Evolutionary conservation across 2,797 vertebrate species (phyloP).

Genomic region (Myotis planiceps): DNA sequence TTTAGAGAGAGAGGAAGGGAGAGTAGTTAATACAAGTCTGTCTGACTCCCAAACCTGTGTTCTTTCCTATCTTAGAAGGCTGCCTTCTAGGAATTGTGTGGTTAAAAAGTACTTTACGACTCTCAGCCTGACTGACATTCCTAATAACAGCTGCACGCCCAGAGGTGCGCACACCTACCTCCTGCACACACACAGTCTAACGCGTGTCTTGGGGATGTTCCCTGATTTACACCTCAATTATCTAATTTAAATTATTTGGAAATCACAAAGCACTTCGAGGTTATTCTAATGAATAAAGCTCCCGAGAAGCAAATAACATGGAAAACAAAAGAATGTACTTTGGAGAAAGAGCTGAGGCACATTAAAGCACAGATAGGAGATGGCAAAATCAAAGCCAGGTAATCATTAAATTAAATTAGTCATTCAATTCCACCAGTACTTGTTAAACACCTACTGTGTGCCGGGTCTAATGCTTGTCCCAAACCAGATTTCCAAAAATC

Average conservation of each 20-base stretch:
- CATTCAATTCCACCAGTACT: neutral
- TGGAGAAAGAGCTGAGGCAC: neutral
- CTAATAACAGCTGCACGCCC: neutral
- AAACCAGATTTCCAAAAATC: neutral
- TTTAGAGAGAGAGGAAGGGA: too few relatives aligned
- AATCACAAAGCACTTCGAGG: conserved; percentile 22
- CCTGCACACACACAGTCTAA: neutral
- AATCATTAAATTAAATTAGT: neutral
- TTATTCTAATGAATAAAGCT: conserved; percentile 32
- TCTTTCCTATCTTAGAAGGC: neutral
- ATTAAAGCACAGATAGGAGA: neutral
- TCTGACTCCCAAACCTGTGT: neutral
- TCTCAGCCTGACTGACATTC: neutral
- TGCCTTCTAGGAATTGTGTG: neutral
- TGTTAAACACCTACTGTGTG: neutral
- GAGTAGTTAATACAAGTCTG: neutral
- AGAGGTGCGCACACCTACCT: neutral
- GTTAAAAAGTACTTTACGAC: neutral
- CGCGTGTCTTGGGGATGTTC: neutral
- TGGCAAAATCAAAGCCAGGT: neutral
- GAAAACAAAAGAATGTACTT: conserved; percentile 12
- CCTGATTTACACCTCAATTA: conserved; percentile 16
- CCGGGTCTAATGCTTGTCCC: neutral
- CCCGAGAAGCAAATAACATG: neutral
- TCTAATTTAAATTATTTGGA: conserved; percentile 56